A percentile compares a stretch with the other conserved stretches of the same genome.
Conservation (phyloP, 1,140 invertebrate genomes). For the Antheraea pernyi region DNA sequence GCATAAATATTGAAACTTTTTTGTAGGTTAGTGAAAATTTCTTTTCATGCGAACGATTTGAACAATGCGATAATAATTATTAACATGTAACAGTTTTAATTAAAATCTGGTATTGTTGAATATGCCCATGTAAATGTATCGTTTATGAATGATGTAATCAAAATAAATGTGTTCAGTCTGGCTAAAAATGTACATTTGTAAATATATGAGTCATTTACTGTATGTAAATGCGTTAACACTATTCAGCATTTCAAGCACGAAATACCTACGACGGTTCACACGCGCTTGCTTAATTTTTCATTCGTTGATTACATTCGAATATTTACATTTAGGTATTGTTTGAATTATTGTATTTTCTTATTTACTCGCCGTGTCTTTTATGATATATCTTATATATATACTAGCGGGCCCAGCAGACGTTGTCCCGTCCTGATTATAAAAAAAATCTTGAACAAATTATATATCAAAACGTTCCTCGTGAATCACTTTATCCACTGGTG, state of each 20-base stretch:
- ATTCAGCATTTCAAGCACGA: not conserved
- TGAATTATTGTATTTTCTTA: not conserved
- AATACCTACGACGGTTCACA: not conserved
- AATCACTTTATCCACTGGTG: too few species aligned
- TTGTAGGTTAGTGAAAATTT: too few species aligned
- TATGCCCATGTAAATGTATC: not conserved
- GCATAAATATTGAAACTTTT: too few species aligned
- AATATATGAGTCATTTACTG: not conserved
- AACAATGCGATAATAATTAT: too few species aligned
- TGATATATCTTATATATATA: too few species aligned
- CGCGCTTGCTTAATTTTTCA: conserved; percentile 44
- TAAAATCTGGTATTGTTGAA: not conserved
- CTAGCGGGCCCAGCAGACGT: too few species aligned
- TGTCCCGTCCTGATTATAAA: too few species aligned
- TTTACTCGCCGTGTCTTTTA: too few species aligned
- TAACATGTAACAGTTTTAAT: not conserved
- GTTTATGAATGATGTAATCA: conserved; percentile 1
- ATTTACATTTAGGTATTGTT: conserved; percentile 20
- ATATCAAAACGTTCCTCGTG: too few species aligned
- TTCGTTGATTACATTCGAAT: conserved; percentile 55
- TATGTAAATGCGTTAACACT: not conserved
- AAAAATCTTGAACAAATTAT: too few species aligned
- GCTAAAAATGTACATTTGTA: not conserved
- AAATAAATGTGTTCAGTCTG: not conserved
- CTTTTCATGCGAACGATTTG: too few species aligned